These are phyloP conservation scores for Alligator sinensis DNA, from an alignment of 2,113 vertebrate genomes.

Conservation along the genomic window DNA sequence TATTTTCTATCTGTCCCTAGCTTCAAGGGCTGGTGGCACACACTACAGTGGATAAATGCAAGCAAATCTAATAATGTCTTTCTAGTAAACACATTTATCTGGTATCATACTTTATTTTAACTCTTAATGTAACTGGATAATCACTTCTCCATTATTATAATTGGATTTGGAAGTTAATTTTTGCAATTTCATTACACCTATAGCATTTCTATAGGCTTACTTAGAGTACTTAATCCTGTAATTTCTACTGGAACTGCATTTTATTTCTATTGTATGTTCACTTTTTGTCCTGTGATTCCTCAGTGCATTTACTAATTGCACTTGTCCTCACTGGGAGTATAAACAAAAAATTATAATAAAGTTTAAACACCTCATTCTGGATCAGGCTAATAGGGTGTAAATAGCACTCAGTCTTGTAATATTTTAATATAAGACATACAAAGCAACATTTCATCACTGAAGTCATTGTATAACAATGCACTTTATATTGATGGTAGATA, in stretches of 20 bases:
- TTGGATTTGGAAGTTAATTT: constrained; percentile 69
- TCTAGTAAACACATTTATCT: constrained; percentile 57
- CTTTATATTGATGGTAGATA: background rate
- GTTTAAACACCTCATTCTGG: background rate
- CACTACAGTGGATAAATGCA: constrained; percentile 43
- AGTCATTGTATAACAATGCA: background rate
- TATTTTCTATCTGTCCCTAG: constrained; percentile 49
- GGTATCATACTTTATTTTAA: constrained; percentile 68
- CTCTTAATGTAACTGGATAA: constrained; percentile 64
- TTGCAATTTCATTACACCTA: constrained; percentile 60
- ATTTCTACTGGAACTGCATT: constrained; percentile 50
- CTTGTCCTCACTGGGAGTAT: background rate
- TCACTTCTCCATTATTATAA: constrained; percentile 54
- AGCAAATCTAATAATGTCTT: constrained; percentile 65
- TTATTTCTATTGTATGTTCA: constrained; percentile 6
- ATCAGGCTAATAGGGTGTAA: constrained; percentile 50
- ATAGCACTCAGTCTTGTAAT: background rate
- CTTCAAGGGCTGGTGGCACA: constrained; percentile 47
- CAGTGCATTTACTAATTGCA: constrained; percentile 16
- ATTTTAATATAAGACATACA: background rate
- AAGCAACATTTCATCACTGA: background rate
- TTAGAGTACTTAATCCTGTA: constrained; percentile 57
- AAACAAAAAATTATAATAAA: constrained; percentile 18
- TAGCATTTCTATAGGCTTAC: constrained; percentile 39
- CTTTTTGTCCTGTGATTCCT: constrained; percentile 40